Evolutionary conservation across 2,797 vertebrate genomes (phyloP), one percentile per base, ranked within the genome.

Genomic region (Coccyzus lansbergi): DNA sequence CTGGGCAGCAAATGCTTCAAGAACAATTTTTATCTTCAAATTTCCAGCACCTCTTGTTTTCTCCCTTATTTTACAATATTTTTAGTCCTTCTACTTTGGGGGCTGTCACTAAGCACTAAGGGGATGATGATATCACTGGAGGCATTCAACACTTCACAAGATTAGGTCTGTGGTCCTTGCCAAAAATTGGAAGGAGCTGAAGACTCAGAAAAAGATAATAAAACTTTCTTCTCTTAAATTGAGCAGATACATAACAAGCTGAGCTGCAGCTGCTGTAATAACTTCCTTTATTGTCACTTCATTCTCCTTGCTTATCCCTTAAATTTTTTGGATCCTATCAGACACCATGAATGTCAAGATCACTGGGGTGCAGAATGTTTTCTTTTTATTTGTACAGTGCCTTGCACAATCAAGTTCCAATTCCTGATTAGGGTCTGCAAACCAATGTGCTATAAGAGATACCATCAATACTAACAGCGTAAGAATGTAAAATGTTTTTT

Each of bases 131-230:
- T 90, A 93, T 88, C 94, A 95, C 77, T 92, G 85, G 81, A 95
- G 91, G 83, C 85, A 93, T 92, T 96, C 89, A 95, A 89, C 85
- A 86, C 80, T 95, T 96, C 85, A 79, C 91, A 95, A 88, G 94
- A 91, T 95, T 96, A 91, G 70, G 92, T 94, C 93, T 91, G 36
- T 80, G 63, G 44, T 96, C 85, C 48, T 80, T 95, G 95, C 93
- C 94, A 96, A 95, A 93, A 93, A 86, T 13, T 76, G 64, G 53
- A 90, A 93, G 42, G 38, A 91, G 44, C 1, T 82, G 88, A 88
- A 83, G 75, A 76, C 60, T 94, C 52, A 63, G 55, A 86, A 76
- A 90, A 86, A 71, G 46, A 92, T 88, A 95, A 86, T 58, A 71
- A 93, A 91, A 42, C 38, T 89, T 92, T 34, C 12, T 80, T 91